Evolutionary conservation across 2,797 vertebrate genomes (phyloP).

Genomic region (Coreius guichenoti): DNA sequence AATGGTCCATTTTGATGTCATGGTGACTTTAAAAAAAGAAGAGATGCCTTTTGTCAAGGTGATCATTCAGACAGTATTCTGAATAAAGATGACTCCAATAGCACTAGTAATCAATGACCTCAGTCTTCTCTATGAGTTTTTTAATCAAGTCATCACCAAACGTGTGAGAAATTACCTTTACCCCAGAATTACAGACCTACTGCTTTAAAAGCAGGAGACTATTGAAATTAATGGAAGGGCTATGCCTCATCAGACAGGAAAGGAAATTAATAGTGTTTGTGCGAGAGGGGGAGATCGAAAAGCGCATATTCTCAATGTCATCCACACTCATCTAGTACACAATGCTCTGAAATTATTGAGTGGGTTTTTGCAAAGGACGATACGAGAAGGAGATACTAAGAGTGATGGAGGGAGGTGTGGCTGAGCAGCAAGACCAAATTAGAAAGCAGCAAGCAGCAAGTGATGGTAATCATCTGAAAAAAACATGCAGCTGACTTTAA

Average conservation of each 20-base stretch:
- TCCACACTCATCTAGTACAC: neutral
- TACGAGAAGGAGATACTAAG: neutral
- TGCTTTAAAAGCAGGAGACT: constrained; percentile 29
- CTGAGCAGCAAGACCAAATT: constrained; percentile 23
- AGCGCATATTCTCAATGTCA: neutral
- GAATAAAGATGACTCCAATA: constrained; percentile 65
- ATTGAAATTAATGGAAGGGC: constrained; percentile 50
- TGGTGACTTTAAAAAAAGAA: neutral
- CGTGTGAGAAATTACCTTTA: constrained; percentile 35
- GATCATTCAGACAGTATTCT: constrained; percentile 32
- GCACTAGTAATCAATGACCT: constrained; percentile 59
- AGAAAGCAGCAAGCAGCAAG: constrained; percentile 9
- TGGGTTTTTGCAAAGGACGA: neutral
- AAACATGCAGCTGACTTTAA: constrained; percentile 9
- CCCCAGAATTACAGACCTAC: constrained; percentile 19
- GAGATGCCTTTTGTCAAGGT: neutral
- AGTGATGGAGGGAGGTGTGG: neutral
- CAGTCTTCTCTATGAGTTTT: constrained; percentile 60
- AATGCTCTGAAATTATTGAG: constrained; percentile 1
- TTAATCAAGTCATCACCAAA: constrained; percentile 46
- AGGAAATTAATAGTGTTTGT: constrained; percentile 38
- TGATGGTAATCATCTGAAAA: constrained; percentile 1
- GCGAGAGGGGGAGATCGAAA: constrained; percentile 36
- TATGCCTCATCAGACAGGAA: constrained; percentile 30
- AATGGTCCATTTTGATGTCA: neutral